Evolutionary conservation across 2,113 vertebrate genomes (phyloP), one percentile per base, ranked within the genome.

Genomic region (Psilopsiagon aurifrons): DNA sequence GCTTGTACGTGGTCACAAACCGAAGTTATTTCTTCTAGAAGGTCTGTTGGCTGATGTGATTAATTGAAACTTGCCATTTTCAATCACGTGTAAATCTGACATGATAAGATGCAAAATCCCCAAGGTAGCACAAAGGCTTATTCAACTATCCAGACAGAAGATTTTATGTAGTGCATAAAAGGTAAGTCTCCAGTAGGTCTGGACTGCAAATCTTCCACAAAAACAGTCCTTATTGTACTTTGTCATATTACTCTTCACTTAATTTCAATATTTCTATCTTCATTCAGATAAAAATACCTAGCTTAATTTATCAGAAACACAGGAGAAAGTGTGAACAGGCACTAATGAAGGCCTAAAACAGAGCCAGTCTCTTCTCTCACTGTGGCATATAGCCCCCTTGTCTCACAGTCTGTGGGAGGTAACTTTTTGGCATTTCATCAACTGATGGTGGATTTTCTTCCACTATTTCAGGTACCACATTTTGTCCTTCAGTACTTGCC

Each of bases 341-440:
- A 91, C 95, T 93, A 94, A 83, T 17, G 69, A 93, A 90, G 94
- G 60, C 83, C 77, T 93, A 91, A 82, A 81, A 67, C 5, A 92
- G 76, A 95, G 62, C 57, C 47, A 94, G 95, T 96, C 83, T 93
- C 49, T 81, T 80, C 97, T 91, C 64, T 91, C 92, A 99, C 97
- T 99, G 99, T 33, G 98, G 99, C 97, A 99, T 97, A 92, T 99
- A 99, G 88, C 99, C 99, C 7, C 97, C 99, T 77, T 97, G 98
- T 82, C 97, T 97, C 52, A 98, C 98, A 94, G 97, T 98, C 97
- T 99, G 99, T 6, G 99, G 98, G 96, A 99, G 98, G 95, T 99
- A 99, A 87, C 98, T 98, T 90, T 98, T 98, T 68, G 97, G 96
- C 71, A 97, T 95, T 90, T 98, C 98, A 64, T 98, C 97, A 78